Conservation (phyloP, 2,797 vertebrate genomes). For the Sylvilagus floridanus region DNA sequence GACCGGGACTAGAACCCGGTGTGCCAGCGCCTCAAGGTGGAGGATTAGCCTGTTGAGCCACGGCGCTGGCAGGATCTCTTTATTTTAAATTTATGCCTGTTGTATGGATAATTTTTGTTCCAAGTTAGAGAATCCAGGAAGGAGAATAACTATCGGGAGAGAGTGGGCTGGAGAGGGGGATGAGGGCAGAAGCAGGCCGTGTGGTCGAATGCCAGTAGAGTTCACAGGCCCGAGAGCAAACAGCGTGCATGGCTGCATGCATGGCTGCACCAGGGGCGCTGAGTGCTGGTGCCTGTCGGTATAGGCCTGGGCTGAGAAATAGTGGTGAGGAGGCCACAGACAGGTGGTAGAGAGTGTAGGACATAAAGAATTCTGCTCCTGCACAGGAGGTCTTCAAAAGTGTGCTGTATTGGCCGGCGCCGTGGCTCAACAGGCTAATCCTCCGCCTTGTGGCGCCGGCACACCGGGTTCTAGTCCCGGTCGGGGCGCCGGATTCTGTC, state of each 20-base stretch:
- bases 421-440: too few species aligned
- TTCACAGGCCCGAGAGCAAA: not conserved
- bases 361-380: not conserved
- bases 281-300: too few species aligned
- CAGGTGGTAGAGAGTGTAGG: not conserved
- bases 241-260: fast-evolving
- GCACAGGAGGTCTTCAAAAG: too few species aligned
- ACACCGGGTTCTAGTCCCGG: too few species aligned
- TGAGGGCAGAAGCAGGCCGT: not conserved
- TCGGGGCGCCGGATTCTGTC: too few species aligned
- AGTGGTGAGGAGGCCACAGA: not conserved
- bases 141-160: not conserved
- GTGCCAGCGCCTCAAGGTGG: too few species aligned
- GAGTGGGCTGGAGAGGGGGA: not conserved
- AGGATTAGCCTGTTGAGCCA: too few species aligned
- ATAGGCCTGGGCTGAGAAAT: not conserved
- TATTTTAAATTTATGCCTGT: not conserved
- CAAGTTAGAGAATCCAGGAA: not conserved
- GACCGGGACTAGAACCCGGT: too few species aligned
- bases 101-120: not conserved
- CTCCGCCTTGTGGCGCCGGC: too few species aligned
- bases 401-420: too few species aligned
- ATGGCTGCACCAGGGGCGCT: fast-evolving
- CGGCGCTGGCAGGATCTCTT: not conserved
- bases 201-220: not conserved